Percentiles rank a stretch among this genome's conserved stretches.
These are phyloP conservation scores for Cyprinodon brontotheroides DNA, from an alignment of 2,113 vertebrate species.

Conservation along the genomic window DNA sequence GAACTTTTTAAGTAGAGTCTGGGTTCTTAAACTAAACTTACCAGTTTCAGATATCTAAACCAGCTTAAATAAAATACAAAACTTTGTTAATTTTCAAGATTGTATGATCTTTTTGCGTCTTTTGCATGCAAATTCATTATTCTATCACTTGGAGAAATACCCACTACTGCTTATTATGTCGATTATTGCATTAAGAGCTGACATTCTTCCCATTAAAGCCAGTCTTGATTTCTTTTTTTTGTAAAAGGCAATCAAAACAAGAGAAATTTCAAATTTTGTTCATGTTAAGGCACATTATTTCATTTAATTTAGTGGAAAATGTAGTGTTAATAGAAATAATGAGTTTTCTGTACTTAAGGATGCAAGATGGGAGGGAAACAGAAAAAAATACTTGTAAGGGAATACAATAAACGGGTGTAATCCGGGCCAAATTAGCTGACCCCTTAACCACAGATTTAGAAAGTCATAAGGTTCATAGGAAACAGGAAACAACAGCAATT, in stretches of 20 bases:
- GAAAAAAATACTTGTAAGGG: slow-evolving; percentile 43
- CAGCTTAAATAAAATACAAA: background rate
- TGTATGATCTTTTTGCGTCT: background rate
- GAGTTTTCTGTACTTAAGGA: background rate
- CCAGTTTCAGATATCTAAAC: background rate
- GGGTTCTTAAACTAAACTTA: background rate
- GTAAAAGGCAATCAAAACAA: background rate
- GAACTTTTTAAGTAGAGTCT: background rate
- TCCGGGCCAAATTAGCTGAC: slow-evolving; percentile 69
- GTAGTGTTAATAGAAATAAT: background rate
- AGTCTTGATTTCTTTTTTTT: background rate
- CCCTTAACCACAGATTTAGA: slow-evolving; percentile 67
- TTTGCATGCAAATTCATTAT: background rate
- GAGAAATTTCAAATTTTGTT: background rate
- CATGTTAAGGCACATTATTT: background rate
- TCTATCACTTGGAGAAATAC: background rate
- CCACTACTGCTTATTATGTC: background rate
- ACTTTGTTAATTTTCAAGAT: no score
- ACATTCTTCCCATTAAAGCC: background rate
- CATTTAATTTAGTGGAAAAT: background rate
- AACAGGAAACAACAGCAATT: background rate
- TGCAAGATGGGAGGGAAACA: background rate
- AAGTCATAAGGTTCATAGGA: no score
- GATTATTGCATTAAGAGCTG: background rate
- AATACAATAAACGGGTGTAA: slow-evolving; percentile 66